Conservation (phyloP, 2,888 invertebrate genomes). For the Atherix ibis region DNA sequence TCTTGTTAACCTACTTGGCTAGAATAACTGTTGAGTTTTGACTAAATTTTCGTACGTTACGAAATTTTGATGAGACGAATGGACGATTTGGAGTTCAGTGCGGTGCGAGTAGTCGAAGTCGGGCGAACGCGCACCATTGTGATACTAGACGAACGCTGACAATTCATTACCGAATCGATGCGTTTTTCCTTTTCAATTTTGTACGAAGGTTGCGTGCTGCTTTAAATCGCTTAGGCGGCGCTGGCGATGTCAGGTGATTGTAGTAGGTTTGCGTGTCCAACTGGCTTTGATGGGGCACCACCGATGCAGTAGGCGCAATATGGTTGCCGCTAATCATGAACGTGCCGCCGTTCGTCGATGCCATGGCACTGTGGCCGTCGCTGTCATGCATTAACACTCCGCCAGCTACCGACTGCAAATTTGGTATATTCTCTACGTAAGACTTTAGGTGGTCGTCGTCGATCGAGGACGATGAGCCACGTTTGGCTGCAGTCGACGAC, state of each 20-base stretch:
- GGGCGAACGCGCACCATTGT: no score
- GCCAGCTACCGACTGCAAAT: neutral
- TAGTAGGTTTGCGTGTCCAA: constrained; percentile 9
- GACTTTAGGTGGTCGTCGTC: constrained; percentile 23
- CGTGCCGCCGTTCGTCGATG: neutral
- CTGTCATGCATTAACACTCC: no score
- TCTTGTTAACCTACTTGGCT: no score
- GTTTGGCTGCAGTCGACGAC: constrained; percentile 26
- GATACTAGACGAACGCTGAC: neutral
- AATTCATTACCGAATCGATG: constrained; percentile 27
- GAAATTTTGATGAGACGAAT: no score
- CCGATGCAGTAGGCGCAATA: constrained; percentile 16
- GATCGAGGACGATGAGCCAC: constrained; percentile 22
- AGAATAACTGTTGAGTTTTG: no score
- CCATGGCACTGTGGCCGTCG: no score
- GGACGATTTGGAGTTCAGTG: no score
- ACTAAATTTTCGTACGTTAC: no score
- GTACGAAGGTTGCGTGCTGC: constrained; percentile 25
- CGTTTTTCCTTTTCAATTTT: constrained; percentile 29
- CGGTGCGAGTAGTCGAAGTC: no score
- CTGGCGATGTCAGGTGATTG: constrained; percentile 11
- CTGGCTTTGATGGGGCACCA: constrained; percentile 8
- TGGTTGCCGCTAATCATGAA: constrained; percentile 16
- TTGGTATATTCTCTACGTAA: constrained; percentile 20
- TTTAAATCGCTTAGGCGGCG: constrained; percentile 24